Evolutionary conservation across 2,113 vertebrate genomes (phyloP).

Genomic region (Phylloscopus whistleri): DNA sequence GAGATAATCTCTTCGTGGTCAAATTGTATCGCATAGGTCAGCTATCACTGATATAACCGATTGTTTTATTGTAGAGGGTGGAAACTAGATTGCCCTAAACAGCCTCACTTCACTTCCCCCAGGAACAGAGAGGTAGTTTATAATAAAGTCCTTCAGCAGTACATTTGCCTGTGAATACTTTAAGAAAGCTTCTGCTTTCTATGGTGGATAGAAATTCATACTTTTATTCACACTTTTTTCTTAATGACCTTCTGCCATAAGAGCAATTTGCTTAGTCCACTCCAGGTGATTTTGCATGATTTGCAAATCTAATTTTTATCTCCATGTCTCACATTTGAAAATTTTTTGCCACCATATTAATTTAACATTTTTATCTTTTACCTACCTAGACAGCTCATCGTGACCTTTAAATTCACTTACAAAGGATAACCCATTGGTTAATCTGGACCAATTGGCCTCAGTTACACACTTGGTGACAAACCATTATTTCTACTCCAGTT

Average conservation of each 20-base stretch:
- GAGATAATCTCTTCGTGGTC: not conserved
- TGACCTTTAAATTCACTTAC: constrained; percentile 80
- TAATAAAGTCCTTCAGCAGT: constrained; percentile 41
- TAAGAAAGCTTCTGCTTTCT: constrained; percentile 21
- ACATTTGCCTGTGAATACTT: constrained; percentile 18
- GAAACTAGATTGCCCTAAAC: not conserved
- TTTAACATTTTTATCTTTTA: constrained; percentile 74
- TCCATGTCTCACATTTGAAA: constrained; percentile 63
- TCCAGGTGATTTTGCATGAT: constrained; percentile 68
- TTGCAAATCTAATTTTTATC: constrained; percentile 74
- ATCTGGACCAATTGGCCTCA: constrained; percentile 79
- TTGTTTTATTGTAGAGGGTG: not conserved
- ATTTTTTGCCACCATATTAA: constrained; percentile 67
- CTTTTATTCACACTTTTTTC: constrained; percentile 58
- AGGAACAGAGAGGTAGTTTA: not conserved
- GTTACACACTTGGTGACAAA: constrained; percentile 77
- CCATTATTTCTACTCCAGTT: constrained; percentile 76
- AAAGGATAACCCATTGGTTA: constrained; percentile 78
- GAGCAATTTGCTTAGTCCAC: constrained; percentile 66
- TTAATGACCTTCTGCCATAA: constrained; percentile 59
- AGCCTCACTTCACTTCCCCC: not conserved
- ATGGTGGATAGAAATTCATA: not conserved
- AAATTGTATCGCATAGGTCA: not conserved
- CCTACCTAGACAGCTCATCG: constrained; percentile 54
- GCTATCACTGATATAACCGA: not conserved